These are phyloP conservation scores for Neotoma lepida DNA, from an alignment of 2,113 vertebrate species.

Conservation along the genomic window DNA sequence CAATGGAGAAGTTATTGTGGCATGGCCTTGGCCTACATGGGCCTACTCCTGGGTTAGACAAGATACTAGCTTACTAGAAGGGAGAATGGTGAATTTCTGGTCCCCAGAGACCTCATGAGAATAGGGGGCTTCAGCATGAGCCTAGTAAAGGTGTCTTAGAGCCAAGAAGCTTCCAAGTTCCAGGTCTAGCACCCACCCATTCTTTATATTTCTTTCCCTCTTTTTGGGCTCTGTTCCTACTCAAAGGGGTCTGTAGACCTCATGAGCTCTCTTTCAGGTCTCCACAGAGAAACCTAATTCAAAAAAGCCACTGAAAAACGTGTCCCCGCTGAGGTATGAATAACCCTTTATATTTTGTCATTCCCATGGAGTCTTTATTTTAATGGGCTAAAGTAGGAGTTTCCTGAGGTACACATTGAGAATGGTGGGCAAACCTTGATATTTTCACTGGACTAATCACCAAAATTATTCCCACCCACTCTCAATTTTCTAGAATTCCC, in stretches of 20 bases:
- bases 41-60: not conserved
- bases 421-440: constrained; percentile 44
- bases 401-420: constrained; percentile 13
- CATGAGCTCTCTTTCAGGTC: constrained; percentile 19
- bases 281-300: constrained; percentile 40
- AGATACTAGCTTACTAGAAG: constrained; percentile 8
- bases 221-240: not conserved
- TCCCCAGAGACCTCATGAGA: not conserved
- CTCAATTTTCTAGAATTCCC: constrained; percentile 54
- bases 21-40: not conserved
- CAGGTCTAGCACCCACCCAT: not conserved
- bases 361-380: constrained; percentile 51
- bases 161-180: not conserved
- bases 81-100: constrained; percentile 38
- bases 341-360: constrained; percentile 24
- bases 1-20: not conserved
- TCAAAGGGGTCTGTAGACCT: constrained; percentile 16
- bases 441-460: constrained; percentile 41
- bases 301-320: constrained; percentile 52
- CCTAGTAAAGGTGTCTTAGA: not conserved
- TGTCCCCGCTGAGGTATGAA: constrained; percentile 8
- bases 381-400: constrained; percentile 34
- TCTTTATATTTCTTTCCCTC: constrained; percentile 28
- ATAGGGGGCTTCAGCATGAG: not conserved
- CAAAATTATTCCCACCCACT: constrained; percentile 35